Percentiles rank a stretch among this genome's conserved stretches.
These are phyloP conservation scores for Pollimyrus isidori DNA, from an alignment of 2,113 vertebrate genomes.

Conservation along the genomic window DNA sequence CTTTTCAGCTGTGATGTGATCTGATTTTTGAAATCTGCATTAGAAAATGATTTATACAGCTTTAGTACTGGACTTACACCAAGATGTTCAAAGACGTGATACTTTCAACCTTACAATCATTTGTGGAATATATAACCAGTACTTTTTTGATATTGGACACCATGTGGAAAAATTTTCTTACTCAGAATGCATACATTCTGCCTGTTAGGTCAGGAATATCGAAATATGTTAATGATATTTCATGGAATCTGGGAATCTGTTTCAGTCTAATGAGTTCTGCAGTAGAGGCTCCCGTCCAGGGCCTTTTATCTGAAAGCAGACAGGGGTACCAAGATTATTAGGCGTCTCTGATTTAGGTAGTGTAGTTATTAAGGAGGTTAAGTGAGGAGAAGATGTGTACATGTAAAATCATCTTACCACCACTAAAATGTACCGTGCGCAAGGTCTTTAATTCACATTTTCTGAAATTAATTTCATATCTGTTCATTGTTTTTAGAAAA, in stretches of 20 bases:
- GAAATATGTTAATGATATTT: not conserved
- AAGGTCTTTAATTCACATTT: not conserved
- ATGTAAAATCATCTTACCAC: not conserved
- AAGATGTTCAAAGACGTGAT: not conserved
- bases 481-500: not conserved
- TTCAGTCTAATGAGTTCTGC: conserved; percentile 1
- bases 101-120: not conserved
- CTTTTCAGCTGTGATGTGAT: not conserved
- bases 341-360: not conserved
- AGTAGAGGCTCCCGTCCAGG: not conserved
- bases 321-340: not conserved
- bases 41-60: not conserved
- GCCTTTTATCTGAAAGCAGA: not conserved
- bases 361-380: not conserved
- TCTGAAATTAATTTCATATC: not conserved
- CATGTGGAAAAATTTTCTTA: not conserved
- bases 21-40: not conserved
- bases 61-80: not conserved
- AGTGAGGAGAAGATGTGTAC: not conserved
- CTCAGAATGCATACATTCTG: not conserved
- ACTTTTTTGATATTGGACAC: not conserved
- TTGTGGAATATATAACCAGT: not conserved
- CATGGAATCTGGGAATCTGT: not conserved
- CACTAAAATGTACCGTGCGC: not conserved
- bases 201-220: not conserved